Evolutionary conservation across 35 echinoderm and acorn worm genomes (phyloP).

Genomic region (Apostichopus japonicus): DNA sequence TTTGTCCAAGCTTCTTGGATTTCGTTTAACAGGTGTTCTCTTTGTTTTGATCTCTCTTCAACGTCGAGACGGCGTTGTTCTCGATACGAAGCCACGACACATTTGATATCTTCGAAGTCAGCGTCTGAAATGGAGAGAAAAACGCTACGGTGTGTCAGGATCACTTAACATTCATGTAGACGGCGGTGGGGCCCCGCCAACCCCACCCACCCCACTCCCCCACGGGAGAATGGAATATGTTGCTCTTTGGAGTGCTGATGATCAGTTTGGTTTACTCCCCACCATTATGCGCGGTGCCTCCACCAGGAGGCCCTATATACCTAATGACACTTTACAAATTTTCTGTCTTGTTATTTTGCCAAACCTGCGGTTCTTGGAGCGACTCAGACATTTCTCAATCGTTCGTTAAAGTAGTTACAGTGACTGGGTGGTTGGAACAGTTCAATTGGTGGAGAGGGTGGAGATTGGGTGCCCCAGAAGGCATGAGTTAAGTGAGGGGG

Average conservation of each 20-base stretch:
- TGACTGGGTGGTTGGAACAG: neutral
- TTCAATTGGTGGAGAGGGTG: too few relatives aligned
- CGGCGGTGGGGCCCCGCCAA: neutral
- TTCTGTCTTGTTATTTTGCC: too few relatives aligned
- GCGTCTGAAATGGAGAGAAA: constrained; percentile 33
- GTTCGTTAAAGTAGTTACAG: too few relatives aligned
- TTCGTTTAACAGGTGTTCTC: constrained; percentile 37
- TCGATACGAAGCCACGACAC: constrained; percentile 8
- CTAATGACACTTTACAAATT: too few relatives aligned
- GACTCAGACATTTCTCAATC: too few relatives aligned
- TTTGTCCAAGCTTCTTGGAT: constrained; percentile 57
- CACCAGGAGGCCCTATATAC: too few relatives aligned
- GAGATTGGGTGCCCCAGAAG: too few relatives aligned
- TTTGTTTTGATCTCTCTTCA: constrained; percentile 4
- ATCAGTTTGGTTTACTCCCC: too few relatives aligned
- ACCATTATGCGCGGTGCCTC: too few relatives aligned
- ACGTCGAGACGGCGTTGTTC: neutral
- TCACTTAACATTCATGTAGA: neutral
- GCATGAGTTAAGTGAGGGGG: too few relatives aligned
- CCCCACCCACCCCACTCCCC: neutral
- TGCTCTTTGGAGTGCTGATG: too few relatives aligned
- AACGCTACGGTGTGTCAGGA: neutral
- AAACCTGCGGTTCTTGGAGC: too few relatives aligned
- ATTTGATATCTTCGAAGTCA: constrained; percentile 16
- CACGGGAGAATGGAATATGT: neutral